Evolutionary conservation across 2,888 invertebrate species (phyloP), one percentile per base, ranked within the genome.

Genomic region (Callyntrura guangdongensis): DNA sequence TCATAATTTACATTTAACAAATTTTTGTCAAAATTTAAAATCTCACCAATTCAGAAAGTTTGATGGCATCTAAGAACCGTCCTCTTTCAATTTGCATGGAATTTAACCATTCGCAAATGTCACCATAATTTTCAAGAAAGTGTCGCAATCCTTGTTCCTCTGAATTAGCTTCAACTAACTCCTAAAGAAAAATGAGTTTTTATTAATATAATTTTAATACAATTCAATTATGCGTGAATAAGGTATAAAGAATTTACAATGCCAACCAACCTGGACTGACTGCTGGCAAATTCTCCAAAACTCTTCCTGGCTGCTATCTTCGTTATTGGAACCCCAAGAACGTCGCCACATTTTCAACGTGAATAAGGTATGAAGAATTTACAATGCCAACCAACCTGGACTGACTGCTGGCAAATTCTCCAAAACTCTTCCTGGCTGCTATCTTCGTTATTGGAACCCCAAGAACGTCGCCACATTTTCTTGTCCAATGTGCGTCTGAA

Each of bases 381-480:
- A 77, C 1, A 74, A 74, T 56, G 27, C 53, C 56, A 69, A 49
- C 64, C 77, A 77, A 93, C 93, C 89, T 93, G 93, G 91, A 91
- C 91, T 74, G 93, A 91, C 85, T 93, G 92, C 72, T 92, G 84
- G 84, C 92, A 93, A 59, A 88, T 87, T 72, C 92, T 93, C 92
- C 92, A 93, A 67, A 92, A 86, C 77, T 93, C 93, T 72, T 93
- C 92, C 59, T 92, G 93, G 53, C 87, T 49, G 45, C 86, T 91
- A 17, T 88, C 84, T 11, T 93, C 93, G 69, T 93, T 93, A 59
- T 90, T 90, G 20, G 92, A 93, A 77, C 92, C 93, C 93, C 93
- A 93, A 82, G 93, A 93, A 27, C 93, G 93, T 91, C 93, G 83
- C 92, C 93, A 93, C 91, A 92, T 91, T 93, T 93, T 93, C 83